A percentile compares a stretch with the other conserved stretches of the same genome.
Conservation (phyloP, 2,113 vertebrate species). For the Clinocottus analis region DNA sequence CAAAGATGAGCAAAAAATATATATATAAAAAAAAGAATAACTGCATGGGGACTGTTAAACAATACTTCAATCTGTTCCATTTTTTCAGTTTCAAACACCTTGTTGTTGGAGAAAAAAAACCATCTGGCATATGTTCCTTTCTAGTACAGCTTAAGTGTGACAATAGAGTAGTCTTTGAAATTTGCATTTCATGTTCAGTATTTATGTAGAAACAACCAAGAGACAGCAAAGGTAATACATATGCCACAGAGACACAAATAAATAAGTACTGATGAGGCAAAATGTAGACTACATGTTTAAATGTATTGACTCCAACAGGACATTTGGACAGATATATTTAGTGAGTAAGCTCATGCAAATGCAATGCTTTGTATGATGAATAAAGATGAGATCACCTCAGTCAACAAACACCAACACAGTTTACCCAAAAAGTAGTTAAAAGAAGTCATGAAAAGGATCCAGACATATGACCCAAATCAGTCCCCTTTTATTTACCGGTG, state of each 20-base stretch:
- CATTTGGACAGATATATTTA: not conserved
- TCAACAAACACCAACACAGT: not conserved
- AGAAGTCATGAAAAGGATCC: conserved; percentile 11
- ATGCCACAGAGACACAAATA: not conserved
- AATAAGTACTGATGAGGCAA: not conserved
- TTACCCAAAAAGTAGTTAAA: conserved; percentile 21
- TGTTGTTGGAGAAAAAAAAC: conserved; percentile 9
- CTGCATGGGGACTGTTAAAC: not conserved
- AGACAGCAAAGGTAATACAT: not conserved
- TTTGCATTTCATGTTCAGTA: conserved; percentile 26
- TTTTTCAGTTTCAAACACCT: conserved; percentile 16
- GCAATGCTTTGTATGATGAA: not conserved
- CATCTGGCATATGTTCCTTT: not conserved
- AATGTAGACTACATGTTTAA: not conserved
- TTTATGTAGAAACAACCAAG: not conserved
- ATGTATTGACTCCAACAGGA: not conserved
- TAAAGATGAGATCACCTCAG: not conserved
- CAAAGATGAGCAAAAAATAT: not conserved
- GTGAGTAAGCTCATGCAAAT: conserved; percentile 2
- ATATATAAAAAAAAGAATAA: not conserved
- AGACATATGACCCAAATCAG: conserved; percentile 44
- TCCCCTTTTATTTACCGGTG: conserved; percentile 84
- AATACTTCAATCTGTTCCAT: not conserved
- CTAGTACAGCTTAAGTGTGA: not conserved
- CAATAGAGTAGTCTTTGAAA: conserved; percentile 1